Evolutionary conservation across 2,888 invertebrate genomes (phyloP).

Genomic region (Argyresthia albistria): DNA sequence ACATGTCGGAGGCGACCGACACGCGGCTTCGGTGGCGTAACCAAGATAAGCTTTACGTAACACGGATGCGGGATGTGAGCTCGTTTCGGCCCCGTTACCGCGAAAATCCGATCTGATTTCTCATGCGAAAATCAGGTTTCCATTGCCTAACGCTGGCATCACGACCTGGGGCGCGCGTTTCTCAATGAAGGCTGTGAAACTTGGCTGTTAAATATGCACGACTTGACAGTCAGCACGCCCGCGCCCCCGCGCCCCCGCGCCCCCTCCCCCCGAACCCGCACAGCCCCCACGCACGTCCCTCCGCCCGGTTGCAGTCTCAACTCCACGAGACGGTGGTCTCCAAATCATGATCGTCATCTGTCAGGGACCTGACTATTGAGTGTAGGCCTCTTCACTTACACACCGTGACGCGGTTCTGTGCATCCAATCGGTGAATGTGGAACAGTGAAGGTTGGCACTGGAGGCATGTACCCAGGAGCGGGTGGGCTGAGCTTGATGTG

Average conservation of each 20-base stretch:
- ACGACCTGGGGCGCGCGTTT: slow-evolving; percentile 65
- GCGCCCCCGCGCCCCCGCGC: not conserved
- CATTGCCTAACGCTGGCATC: slow-evolving; percentile 60
- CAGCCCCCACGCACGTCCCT: no score
- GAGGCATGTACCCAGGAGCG: no score
- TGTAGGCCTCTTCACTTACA: no score
- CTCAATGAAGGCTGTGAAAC: slow-evolving; percentile 67
- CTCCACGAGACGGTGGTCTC: no score
- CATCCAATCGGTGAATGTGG: no score
- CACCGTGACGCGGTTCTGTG: no score
- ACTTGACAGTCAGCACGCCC: slow-evolving; percentile 37
- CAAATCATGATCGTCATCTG: no score
- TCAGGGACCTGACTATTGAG: no score
- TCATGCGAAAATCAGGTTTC: slow-evolving; percentile 61
- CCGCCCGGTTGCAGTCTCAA: no score
- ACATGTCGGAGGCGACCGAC: not conserved
- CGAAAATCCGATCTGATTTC: slow-evolving; percentile 52
- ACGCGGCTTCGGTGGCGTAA: not conserved
- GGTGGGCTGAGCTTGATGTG: no score
- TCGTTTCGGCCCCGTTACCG: slow-evolving; percentile 18
- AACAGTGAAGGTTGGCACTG: no score
- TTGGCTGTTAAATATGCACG: slow-evolving; percentile 65
- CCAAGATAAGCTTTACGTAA: slow-evolving; percentile 23
- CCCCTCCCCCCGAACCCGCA: not conserved
- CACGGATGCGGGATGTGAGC: slow-evolving; percentile 18